Evolutionary conservation across 2,797 vertebrate genomes (phyloP).

Genomic region (Aplochiton taeniatus): DNA sequence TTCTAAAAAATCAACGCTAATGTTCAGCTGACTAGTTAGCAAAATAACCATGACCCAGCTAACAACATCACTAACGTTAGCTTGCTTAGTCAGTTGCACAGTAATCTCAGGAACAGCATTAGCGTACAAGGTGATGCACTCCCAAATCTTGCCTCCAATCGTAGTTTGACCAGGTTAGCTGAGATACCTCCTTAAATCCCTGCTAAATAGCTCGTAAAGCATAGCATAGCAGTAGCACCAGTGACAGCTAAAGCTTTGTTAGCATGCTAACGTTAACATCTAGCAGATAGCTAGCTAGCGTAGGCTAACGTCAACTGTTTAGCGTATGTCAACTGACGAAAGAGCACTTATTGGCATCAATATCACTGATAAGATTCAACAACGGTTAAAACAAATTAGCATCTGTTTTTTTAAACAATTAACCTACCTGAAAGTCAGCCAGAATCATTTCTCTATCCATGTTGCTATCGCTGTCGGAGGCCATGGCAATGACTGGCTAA

Average conservation of each 20-base stretch:
- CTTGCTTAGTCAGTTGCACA: background rate
- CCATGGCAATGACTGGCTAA: conserved; percentile 89
- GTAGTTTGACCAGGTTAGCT: no score
- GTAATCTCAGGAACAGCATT: no score
- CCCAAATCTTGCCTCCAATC: no score
- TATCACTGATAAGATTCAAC: background rate
- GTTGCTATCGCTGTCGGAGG: conserved; percentile 89
- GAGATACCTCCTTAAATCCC: no score
- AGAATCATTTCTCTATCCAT: conserved; percentile 99
- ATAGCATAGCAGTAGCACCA: no score
- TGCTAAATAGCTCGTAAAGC: no score
- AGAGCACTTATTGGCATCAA: conserved; percentile 20
- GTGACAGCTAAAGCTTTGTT: no score
- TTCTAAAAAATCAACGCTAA: no score
- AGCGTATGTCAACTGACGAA: conserved; percentile 27
- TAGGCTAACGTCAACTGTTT: conserved; percentile 35
- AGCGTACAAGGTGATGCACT: no score
- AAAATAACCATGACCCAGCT: conserved; percentile 17
- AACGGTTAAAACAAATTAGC: background rate
- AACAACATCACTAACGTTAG: conserved; percentile 5
- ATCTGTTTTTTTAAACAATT: conserved; percentile 5
- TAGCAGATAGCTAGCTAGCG: background rate
- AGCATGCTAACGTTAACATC: background rate
- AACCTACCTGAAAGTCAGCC: conserved; percentile 97
- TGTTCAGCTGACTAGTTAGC: conserved; percentile 7